Base-by-base conservation (phyloP, 1,140 invertebrate species). In the Drosophila truncata region DNA sequence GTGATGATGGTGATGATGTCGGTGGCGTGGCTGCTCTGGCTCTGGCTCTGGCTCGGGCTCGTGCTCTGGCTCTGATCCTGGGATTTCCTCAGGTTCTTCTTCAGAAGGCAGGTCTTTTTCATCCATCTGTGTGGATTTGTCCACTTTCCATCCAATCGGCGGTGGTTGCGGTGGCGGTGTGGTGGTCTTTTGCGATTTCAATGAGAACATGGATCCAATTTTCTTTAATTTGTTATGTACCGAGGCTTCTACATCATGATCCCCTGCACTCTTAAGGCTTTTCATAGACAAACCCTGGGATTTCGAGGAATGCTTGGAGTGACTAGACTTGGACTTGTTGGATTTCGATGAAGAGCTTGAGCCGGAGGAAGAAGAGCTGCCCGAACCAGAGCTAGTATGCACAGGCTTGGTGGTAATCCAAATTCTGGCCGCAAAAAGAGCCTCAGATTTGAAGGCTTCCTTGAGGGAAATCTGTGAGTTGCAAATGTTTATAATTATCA, bases 391-490 rank as follows among this genome's bases (percentile, higher is more conserved):
- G 29, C 84, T 87, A 16, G 83, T 65, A 20, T 83, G 86, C 18
- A 92, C 91, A 10, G 91, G 91, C 25, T 92, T 92, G 0, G 90
- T 92, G 18, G 81, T 85, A 33, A 92, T 90, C 91, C 91, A 94
- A 65, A 95, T 92, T 67, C 94, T 93, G 10, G 95, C 63, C 4
- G 94, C 94, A 79, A 95, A 95, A 77, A 93, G 93, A 0, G 94
- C 67, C 85, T 95, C 95, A 2, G 93, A 91, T 18, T 92, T 83
- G 8, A 95, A 80, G 3, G 95, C 95, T 71, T 95, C 94, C 61
- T 91, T 91, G 0, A 94, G 93, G 0, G 94, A 94, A 20, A 95
- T 93, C 95, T 88, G 16, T 0, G 27, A 1, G 47, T 9, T n/a
- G n/a, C n/a, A 50, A 13, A 31, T 50, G 13, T 18, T 29, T 50